Percentiles rank a stretch among this genome's conserved stretches.
These are phyloP conservation scores for Alexandromys oeconomus DNA, from an alignment of 2,797 vertebrate genomes.

Conservation along the genomic window DNA sequence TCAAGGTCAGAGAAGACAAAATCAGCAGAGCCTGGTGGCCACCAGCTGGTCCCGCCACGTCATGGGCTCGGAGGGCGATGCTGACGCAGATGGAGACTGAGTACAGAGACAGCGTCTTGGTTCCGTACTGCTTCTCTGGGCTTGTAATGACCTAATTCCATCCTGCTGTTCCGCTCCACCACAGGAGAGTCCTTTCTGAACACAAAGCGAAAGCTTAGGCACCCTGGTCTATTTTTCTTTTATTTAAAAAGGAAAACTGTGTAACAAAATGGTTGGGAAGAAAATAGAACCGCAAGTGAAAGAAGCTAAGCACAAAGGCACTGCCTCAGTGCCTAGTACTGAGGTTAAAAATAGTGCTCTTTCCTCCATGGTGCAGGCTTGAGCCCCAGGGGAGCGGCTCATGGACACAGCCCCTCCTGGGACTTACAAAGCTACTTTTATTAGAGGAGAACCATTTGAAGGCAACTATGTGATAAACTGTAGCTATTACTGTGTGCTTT, in stretches of 20 bases:
- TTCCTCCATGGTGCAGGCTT: background rate
- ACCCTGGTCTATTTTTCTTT: background rate
- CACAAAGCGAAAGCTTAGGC: background rate
- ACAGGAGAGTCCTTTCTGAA: background rate
- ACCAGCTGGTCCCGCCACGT: slow-evolving; percentile 35
- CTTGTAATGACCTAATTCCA: background rate
- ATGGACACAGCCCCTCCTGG: background rate
- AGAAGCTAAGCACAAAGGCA: slow-evolving; percentile 7
- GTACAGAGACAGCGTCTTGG: background rate
- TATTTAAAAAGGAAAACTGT: background rate
- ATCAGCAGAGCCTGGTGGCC: background rate
- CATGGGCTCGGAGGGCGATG: background rate
- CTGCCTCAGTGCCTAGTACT: background rate
- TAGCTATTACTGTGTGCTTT: background rate
- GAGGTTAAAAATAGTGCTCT: slow-evolving; percentile 6
- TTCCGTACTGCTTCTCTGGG: background rate
- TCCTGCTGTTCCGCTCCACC: background rate
- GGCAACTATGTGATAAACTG: background rate
- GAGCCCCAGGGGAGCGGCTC: background rate
- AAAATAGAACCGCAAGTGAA: slow-evolving; percentile 21
- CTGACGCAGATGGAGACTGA: background rate
- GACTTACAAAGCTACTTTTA: background rate
- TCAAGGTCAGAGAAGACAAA: slow-evolving; percentile 38
- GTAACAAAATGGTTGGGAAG: background rate
- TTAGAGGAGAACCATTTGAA: background rate